These are phyloP conservation scores for Montipora cactus DNA, from an alignment of 64 coral and sea anemone genomes.

Conservation along the genomic window DNA sequence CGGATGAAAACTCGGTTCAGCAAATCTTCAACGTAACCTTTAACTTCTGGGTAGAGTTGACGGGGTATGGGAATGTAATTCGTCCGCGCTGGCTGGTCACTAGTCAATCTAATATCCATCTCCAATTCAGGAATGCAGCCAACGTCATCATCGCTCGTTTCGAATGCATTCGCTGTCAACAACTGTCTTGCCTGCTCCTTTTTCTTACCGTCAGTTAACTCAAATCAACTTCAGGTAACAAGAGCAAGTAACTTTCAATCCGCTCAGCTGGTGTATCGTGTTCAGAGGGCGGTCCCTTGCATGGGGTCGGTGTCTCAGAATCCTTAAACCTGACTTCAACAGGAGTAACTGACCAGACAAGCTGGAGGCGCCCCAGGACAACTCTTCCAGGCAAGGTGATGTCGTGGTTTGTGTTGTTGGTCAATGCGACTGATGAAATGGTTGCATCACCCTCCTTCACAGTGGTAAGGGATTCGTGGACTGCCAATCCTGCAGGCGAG, in stretches of 20 bases:
- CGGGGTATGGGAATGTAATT: background rate
- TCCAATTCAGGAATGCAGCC: background rate
- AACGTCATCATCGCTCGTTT: slow-evolving; percentile 8
- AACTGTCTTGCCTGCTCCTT: slow-evolving; percentile 40
- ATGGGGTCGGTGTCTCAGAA: slow-evolving; percentile 6
- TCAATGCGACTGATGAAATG: slow-evolving; percentile 29
- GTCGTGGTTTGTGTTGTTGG: slow-evolving; percentile 68
- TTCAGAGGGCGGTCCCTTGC: background rate
- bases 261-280: background rate
- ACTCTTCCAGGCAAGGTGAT: slow-evolving; percentile 62
- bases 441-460: background rate
- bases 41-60: no score
- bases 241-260: background rate
- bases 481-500: background rate
- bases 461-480: no score
- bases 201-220: background rate
- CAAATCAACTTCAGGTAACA: background rate
- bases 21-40: no score
- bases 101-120: background rate
- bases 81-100: slow-evolving; percentile 29
- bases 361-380: slow-evolving; percentile 46
- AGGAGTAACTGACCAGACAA: no score
- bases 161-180: slow-evolving; percentile 50
- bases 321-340: slow-evolving; percentile 47
- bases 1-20: no score